phyloP scores from a whole-genome alignment of 1,140 invertebrate species.

The Drosophila murphyi region DNA sequence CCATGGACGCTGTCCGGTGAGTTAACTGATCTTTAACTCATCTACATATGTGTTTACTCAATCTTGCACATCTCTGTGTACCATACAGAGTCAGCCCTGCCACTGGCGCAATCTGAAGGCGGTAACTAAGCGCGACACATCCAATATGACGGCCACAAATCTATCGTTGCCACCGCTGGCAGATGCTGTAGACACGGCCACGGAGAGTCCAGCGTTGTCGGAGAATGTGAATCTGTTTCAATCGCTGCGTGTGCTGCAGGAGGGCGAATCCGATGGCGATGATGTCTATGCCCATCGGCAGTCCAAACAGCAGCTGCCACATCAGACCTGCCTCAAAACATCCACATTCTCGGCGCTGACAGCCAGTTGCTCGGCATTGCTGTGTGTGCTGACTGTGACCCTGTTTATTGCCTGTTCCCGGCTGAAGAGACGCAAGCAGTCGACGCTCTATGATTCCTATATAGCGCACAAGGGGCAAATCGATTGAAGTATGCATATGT shows the following conservation, averaged over 20 bases:
- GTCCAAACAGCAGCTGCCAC: constrained; percentile 83
- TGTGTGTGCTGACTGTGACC: constrained; percentile 89
- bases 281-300: constrained; percentile 66
- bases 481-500: constrained; percentile 56
- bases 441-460: constrained; percentile 78
- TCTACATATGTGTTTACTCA: neutral
- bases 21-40: constrained; percentile 58
- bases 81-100: constrained; percentile 93
- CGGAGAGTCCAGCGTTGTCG: constrained; percentile 85
- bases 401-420: constrained; percentile 90
- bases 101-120: constrained; percentile 95
- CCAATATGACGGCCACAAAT: constrained; percentile 76
- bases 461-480: constrained; percentile 83
- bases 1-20: constrained; percentile 94
- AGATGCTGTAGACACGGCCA: constrained; percentile 53
- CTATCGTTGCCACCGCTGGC: constrained; percentile 48
- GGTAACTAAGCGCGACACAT: constrained; percentile 88
- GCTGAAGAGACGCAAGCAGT: constrained; percentile 86
- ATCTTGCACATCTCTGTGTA: neutral
- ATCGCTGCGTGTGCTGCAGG: constrained; percentile 93
- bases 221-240: constrained; percentile 96
- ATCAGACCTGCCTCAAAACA: constrained; percentile 90
- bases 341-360: constrained; percentile 91
- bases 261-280: constrained; percentile 91
- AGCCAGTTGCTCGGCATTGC: constrained; percentile 88